Percentiles rank a stretch among this genome's conserved stretches.
phyloP scores from a whole-genome alignment of 2,797 vertebrate genomes.

The Gallinago nigripennis region DNA sequence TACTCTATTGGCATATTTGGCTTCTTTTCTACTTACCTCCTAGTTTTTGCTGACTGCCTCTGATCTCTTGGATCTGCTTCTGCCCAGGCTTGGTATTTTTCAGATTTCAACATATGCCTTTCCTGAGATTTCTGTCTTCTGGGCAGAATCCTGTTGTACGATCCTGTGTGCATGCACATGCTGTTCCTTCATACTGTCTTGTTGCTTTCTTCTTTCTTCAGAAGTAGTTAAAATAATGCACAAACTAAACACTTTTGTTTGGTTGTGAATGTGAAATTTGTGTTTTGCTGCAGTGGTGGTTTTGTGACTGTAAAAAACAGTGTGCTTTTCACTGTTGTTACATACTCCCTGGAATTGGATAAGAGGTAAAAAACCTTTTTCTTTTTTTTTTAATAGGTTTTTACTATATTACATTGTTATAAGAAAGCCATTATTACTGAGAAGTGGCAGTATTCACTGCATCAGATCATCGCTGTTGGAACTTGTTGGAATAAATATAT shows the following conservation, averaged over 20 bases:
- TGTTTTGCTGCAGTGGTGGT: neutral
- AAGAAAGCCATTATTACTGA: constrained; percentile 74
- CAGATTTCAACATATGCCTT: neutral
- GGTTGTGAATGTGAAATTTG: neutral
- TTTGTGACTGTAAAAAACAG: neutral
- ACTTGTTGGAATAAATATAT: constrained; percentile 81
- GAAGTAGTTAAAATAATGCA: neutral
- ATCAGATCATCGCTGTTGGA: constrained; percentile 85
- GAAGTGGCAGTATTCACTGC: constrained; percentile 67
- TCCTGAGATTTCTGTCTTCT: neutral
- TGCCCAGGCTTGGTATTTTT: neutral
- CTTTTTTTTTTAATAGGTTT: constrained; percentile 75
- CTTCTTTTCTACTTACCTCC: neutral
- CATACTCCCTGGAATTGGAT: neutral
- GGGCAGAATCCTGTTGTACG: neutral
- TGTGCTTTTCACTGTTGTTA: neutral
- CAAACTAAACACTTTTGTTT: neutral
- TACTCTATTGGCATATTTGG: neutral
- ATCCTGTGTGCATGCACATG: fast-evolving
- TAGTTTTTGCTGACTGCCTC: neutral
- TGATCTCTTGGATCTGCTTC: neutral
- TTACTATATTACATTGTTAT: constrained; percentile 82
- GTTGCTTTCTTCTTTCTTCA: neutral
- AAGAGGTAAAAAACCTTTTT: fast-evolving
- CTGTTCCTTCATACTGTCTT: neutral